Conservation (phyloP, 1,140 invertebrate genomes). For the Tetragnatha versicolor region DNA sequence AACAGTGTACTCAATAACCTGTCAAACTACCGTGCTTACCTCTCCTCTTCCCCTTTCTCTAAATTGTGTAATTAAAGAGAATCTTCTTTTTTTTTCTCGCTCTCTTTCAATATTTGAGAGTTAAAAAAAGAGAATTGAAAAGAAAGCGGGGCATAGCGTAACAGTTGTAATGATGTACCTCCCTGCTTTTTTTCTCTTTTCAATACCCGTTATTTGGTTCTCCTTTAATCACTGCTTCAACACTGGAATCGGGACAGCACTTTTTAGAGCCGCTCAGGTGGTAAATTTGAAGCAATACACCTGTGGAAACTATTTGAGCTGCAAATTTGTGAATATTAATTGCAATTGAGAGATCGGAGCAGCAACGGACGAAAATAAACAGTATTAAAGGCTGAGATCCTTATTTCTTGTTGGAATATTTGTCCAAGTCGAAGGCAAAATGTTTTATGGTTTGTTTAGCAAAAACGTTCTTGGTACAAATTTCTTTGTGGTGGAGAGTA, state of each 20-base stretch:
- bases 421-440: no score
- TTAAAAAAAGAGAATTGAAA: slow-evolving; percentile 24
- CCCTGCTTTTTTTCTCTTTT: neutral
- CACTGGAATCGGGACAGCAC: neutral
- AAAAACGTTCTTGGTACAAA: no score
- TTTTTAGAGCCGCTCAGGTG: neutral
- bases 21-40: slow-evolving; percentile 1
- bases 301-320: neutral
- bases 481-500: no score
- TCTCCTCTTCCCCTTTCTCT: neutral
- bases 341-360: neutral
- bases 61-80: slow-evolving; percentile 27
- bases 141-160: slow-evolving; percentile 26
- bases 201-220: slow-evolving; percentile 12
- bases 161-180: neutral
- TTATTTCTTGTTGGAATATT: no score
- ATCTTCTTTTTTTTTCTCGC: slow-evolving; percentile 8
- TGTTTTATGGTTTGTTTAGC: no score
- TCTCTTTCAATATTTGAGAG: slow-evolving; percentile 6
- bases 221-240: neutral
- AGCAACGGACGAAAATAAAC: neutral
- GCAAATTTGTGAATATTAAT: slow-evolving; percentile 2
- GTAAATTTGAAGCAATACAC: no score
- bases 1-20: slow-evolving; percentile 29
- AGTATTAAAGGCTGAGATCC: no score